phyloP scores from a whole-genome alignment of 30 jellyfish, hydroid and myxozoan species.

The Pelagia noctiluca region DNA sequence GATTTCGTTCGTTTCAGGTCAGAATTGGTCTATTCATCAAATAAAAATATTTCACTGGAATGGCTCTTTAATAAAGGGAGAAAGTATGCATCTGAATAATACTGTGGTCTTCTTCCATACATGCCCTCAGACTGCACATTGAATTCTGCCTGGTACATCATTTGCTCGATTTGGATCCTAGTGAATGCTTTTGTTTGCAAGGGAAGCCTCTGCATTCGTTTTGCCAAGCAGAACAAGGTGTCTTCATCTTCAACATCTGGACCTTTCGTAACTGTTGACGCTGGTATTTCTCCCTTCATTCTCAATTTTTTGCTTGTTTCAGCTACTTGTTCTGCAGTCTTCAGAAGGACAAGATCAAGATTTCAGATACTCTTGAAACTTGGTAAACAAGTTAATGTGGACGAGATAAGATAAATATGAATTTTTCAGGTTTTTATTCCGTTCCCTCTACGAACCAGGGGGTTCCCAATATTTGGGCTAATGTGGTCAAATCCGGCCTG shows the following conservation, averaged over 20 bases:
- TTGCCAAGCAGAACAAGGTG: constrained; percentile 36
- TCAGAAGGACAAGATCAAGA: constrained; percentile 37
- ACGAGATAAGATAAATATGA: no score
- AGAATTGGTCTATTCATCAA: no score
- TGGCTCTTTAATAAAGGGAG: no score
- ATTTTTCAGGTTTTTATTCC: no score
- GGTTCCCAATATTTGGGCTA: no score
- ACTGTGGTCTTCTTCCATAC: constrained; percentile 45
- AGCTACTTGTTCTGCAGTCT: constrained; percentile 32
- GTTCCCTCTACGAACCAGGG: no score
- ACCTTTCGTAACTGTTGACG: background rate
- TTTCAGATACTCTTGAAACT: no score
- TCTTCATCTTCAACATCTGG: constrained; percentile 26
- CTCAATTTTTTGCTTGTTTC: constrained; percentile 28
- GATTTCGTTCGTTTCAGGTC: no score
- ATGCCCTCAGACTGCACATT: constrained; percentile 44
- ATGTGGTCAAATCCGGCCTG: no score
- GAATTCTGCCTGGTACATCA: constrained; percentile 28
- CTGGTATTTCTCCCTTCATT: constrained; percentile 11
- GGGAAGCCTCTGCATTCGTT: constrained; percentile 27
- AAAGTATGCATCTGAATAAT: no score
- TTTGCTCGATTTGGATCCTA: constrained; percentile 26
- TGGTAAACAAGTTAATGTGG: no score
- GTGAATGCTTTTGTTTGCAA: constrained; percentile 21
- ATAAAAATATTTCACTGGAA: no score